Evolutionary conservation across 1,140 invertebrate species (phyloP).

Genomic region (Papilio machaon): DNA sequence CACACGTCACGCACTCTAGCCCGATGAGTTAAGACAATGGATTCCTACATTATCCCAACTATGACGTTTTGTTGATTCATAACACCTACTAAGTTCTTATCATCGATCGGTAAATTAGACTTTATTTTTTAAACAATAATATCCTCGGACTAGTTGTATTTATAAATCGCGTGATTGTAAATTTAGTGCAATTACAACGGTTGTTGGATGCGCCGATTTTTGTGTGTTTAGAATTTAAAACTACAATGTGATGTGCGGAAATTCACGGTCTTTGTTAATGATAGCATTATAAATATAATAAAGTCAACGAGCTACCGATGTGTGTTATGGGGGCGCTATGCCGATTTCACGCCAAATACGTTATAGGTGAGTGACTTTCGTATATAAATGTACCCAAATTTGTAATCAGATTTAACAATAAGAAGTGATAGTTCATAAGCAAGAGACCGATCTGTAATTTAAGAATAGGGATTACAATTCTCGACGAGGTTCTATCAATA

Average conservation of each 20-base stretch:
- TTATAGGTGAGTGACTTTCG: constrained; percentile 71
- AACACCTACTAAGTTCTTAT: constrained; percentile 27
- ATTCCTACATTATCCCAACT: constrained; percentile 15
- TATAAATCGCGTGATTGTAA: constrained; percentile 8
- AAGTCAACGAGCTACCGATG: constrained; percentile 49
- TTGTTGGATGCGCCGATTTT: constrained; percentile 1
- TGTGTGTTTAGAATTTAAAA: background rate
- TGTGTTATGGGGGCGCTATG: constrained; percentile 79
- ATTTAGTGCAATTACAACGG: constrained; percentile 28
- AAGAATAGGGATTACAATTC: no score
- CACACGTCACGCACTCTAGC: constrained; percentile 18
- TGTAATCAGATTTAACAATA: background rate
- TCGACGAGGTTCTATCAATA: no score
- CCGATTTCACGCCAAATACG: constrained; percentile 77
- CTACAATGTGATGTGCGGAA: constrained; percentile 10
- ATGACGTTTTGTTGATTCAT: constrained; percentile 34
- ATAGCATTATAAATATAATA: background rate
- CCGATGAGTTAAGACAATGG: constrained; percentile 31
- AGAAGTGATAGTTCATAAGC: no score
- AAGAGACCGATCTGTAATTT: no score
- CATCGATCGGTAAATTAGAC: constrained; percentile 20
- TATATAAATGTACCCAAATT: no score
- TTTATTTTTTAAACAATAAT: constrained; percentile 8
- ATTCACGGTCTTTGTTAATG: background rate
- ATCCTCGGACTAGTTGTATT: constrained; percentile 5